Conservation (phyloP, 2,113 vertebrate species). For the Gracilinanus agilis region DNA sequence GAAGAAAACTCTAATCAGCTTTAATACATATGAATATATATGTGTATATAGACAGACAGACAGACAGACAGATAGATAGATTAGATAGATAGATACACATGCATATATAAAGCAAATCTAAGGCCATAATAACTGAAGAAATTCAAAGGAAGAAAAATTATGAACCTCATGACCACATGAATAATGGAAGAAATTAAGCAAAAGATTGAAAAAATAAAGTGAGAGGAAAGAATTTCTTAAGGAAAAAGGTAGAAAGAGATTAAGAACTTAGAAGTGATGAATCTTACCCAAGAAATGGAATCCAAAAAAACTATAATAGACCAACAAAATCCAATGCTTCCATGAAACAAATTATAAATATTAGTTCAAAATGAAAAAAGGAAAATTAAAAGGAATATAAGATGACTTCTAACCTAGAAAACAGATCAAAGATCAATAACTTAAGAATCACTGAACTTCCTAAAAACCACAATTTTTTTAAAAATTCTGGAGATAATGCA, state of each 20-base stretch:
- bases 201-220: background rate
- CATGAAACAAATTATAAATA: background rate
- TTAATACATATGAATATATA: background rate
- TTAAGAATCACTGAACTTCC: background rate
- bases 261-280: background rate
- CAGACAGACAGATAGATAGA: too few species aligned
- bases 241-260: background rate
- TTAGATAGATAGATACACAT: background rate
- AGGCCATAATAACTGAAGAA: background rate
- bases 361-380: background rate
- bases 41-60: too few species aligned
- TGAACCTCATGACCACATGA: background rate
- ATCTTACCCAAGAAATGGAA: background rate
- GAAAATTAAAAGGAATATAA: background rate
- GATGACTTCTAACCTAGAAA: background rate
- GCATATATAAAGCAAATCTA: background rate
- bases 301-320: background rate
- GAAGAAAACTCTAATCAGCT: background rate
- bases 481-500: background rate
- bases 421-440: background rate
- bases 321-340: background rate
- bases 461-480: background rate
- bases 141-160: background rate
- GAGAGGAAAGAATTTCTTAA: background rate
- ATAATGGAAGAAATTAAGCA: background rate